Conservation (phyloP, 1,140 invertebrate species). For the Rhagoletis pomonella region DNA sequence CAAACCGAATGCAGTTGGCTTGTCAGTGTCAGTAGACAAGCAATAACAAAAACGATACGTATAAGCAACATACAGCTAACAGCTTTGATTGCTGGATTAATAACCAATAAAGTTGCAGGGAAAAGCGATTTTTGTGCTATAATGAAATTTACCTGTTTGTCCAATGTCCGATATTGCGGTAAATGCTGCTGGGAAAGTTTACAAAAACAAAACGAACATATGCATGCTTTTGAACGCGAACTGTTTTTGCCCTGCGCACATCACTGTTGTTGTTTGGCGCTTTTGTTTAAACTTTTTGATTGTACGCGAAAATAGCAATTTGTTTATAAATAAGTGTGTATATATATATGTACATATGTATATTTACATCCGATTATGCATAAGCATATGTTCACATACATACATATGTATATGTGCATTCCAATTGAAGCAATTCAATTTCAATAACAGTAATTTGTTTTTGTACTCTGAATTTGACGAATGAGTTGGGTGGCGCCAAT, state of each 20-base stretch:
- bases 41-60: neutral
- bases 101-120: neutral
- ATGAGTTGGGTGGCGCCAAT: neutral
- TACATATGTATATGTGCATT: too few species aligned
- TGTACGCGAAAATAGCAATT: too few species aligned
- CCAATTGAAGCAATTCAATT: neutral
- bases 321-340: too few species aligned
- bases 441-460: neutral
- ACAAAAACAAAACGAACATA: neutral
- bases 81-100: conserved; percentile 10
- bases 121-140: neutral
- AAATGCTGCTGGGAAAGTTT: neutral
- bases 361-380: too few species aligned
- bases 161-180: conserved; percentile 1
- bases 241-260: too few species aligned
- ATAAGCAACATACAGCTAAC: neutral
- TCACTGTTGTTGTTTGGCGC: too few species aligned
- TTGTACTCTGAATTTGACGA: conserved; percentile 2
- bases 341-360: too few species aligned
- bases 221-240: too few species aligned
- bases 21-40: neutral
- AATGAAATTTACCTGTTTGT: conserved; percentile 16
- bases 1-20: neutral
- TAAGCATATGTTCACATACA: too few species aligned
- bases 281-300: too few species aligned